Percentiles rank a stretch among this genome's conserved stretches.
Conservation (phyloP, 53 echinoderm and acorn worm species). For the Paelopatides confundens region DNA sequence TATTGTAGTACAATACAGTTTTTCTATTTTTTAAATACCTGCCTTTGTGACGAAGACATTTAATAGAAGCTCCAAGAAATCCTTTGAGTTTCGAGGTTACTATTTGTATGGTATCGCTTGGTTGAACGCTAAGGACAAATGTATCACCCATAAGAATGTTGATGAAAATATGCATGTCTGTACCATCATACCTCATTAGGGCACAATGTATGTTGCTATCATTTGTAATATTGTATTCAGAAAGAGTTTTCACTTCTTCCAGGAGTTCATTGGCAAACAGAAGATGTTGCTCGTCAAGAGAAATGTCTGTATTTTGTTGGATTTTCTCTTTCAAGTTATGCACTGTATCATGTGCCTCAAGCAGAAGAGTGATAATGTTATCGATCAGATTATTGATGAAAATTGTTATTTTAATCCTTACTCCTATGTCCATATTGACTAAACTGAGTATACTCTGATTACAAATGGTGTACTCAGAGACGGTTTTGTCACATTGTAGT, state of each 20-base stretch:
- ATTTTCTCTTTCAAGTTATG: not conserved
- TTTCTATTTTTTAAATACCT: no score
- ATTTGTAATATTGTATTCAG: slow-evolving; percentile 25
- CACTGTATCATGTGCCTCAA: no score
- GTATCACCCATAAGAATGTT: slow-evolving; percentile 38
- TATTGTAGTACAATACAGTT: slow-evolving; percentile 13
- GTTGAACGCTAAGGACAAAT: slow-evolving; percentile 86
- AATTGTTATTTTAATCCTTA: not conserved
- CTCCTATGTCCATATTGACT: not conserved
- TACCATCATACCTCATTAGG: slow-evolving; percentile 67
- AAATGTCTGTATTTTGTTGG: not conserved
- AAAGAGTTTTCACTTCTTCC: slow-evolving; percentile 1
- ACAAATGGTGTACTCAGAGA: slow-evolving; percentile 34
- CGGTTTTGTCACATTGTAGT: slow-evolving; percentile 7
- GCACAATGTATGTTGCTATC: slow-evolving; percentile 35
- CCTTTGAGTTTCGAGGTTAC: slow-evolving; percentile 91
- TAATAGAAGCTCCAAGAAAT: slow-evolving; percentile 71
- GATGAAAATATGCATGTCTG: slow-evolving; percentile 37
- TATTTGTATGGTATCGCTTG: slow-evolving; percentile 91
- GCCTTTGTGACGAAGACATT: not conserved
- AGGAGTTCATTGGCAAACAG: slow-evolving; percentile 1
- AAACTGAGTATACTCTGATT: not conserved
- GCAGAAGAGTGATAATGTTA: not conserved
- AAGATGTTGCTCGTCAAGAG: not conserved
- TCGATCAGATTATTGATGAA: slow-evolving; percentile 1